Conservation (phyloP, 1,140 invertebrate species). For the Ectropis grisescens region DNA sequence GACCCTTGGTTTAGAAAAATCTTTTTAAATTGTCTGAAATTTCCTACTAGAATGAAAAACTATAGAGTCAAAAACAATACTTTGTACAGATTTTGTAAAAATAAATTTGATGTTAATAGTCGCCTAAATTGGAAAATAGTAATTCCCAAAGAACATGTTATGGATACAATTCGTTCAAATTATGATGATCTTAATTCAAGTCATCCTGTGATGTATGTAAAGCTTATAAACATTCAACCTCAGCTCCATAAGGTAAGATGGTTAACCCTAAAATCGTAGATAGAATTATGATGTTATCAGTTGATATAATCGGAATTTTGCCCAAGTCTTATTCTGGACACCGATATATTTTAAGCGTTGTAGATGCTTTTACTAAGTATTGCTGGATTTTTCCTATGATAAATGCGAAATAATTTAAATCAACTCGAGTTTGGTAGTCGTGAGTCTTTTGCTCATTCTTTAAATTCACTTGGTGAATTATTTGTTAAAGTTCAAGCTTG, state of each 20-base stretch:
- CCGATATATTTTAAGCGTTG: slow-evolving; percentile 9
- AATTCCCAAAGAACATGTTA: too few relatives aligned
- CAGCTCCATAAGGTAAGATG: slow-evolving; percentile 5
- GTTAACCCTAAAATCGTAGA: slow-evolving; percentile 8
- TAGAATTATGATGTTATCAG: slow-evolving; percentile 10
- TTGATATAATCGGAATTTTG: slow-evolving; percentile 12
- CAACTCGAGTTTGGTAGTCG: too few relatives aligned
- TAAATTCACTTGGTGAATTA: too few relatives aligned
- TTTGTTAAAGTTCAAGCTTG: too few relatives aligned
- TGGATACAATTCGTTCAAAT: slow-evolving; percentile 2
- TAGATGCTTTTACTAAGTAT: slow-evolving; percentile 11
- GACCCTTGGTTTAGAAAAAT: too few relatives aligned
- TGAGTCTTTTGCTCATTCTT: too few relatives aligned
- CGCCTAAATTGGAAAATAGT: too few relatives aligned
- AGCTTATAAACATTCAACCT: slow-evolving; percentile 5
- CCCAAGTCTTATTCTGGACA: slow-evolving; percentile 14
- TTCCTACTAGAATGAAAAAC: too few relatives aligned
- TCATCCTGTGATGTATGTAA: slow-evolving; percentile 7
- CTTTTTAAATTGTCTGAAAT: too few relatives aligned
- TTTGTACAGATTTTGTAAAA: background rate
- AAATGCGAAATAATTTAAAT: slow-evolving; percentile 4
- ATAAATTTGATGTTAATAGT: background rate
- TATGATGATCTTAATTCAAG: slow-evolving; percentile 8
- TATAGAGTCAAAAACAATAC: slow-evolving; percentile 2
- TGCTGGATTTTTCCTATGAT: slow-evolving; percentile 8